Percentiles rank a stretch among this genome's conserved stretches.
Conservation (phyloP, 2,797 vertebrate species). For the Gallinago stenura region DNA sequence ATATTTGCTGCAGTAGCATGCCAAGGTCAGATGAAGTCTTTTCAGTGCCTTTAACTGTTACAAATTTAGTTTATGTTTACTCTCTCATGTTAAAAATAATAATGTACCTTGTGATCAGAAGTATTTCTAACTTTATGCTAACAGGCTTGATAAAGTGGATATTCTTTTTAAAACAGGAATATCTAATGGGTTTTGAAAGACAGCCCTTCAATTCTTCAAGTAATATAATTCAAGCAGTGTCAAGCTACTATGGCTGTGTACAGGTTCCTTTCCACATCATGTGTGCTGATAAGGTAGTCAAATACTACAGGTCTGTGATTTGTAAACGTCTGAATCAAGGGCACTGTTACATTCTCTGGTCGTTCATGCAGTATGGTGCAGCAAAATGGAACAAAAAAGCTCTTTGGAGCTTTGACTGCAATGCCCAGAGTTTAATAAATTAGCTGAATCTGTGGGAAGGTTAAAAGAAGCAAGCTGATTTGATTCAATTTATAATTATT, state of each 20-base stretch:
- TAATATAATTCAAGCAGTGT: not conserved
- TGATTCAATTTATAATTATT: slow-evolving; percentile 48
- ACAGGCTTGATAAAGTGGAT: not conserved
- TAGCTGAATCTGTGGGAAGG: not conserved
- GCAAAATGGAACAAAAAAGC: slow-evolving; percentile 25
- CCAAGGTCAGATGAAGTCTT: not conserved
- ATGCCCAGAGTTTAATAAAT: slow-evolving; percentile 30
- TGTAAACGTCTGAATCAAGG: slow-evolving; percentile 57
- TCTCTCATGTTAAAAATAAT: not conserved
- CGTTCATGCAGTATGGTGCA: slow-evolving; percentile 15
- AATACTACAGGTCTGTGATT: slow-evolving; percentile 31
- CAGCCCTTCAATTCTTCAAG: not conserved
- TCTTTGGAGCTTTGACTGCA: not conserved
- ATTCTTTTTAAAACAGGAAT: not conserved
- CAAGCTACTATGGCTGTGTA: not conserved
- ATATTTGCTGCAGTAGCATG: not conserved
- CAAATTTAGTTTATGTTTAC: not conserved
- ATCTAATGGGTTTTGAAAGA: not conserved
- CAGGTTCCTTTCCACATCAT: not conserved
- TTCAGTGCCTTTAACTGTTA: not conserved
- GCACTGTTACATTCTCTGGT: not conserved
- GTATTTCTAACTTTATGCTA: not conserved
- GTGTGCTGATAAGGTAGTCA: slow-evolving; percentile 22
- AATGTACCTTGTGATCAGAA: not conserved
- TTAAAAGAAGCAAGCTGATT: slow-evolving; percentile 32